Conservation (phyloP, 1,140 invertebrate genomes). For the Ooceraea biroi region DNA sequence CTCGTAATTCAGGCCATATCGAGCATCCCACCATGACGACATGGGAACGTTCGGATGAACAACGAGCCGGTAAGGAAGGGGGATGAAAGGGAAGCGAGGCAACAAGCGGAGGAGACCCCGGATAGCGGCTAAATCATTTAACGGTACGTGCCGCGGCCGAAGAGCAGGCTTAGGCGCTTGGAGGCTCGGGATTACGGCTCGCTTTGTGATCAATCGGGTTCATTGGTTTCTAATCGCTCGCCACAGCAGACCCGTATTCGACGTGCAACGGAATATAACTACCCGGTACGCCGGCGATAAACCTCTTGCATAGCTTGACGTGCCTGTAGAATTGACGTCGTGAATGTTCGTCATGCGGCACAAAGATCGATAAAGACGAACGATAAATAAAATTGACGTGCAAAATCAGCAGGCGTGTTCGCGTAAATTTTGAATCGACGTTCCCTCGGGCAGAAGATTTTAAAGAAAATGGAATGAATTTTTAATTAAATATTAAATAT, state of each 20-base stretch:
- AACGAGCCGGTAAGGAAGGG: slow-evolving; percentile 54
- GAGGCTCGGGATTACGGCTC: slow-evolving; percentile 53
- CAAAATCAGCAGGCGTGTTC: neutral
- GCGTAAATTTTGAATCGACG: neutral
- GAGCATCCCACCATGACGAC: slow-evolving; percentile 58
- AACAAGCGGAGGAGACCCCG: slow-evolving; percentile 38
- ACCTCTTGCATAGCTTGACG: slow-evolving; percentile 2
- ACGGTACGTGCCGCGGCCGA: slow-evolving; percentile 50
- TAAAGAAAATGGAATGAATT: too few species aligned
- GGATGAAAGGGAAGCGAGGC: slow-evolving; percentile 46
- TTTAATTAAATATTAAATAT: neutral
- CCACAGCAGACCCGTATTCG: slow-evolving; percentile 56
- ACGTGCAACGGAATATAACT: slow-evolving; percentile 57
- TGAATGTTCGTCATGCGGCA: neutral
- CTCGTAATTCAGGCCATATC: slow-evolving; percentile 58
- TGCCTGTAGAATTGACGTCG: slow-evolving; percentile 2
- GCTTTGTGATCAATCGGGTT: slow-evolving; percentile 70
- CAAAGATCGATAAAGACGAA: neutral
- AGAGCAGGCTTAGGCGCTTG: slow-evolving; percentile 36
- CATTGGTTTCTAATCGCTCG: slow-evolving; percentile 72
- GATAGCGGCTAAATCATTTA: slow-evolving; percentile 68
- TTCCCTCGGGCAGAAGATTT: neutral
- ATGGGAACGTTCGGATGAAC: slow-evolving; percentile 58
- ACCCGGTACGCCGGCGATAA: slow-evolving; percentile 25
- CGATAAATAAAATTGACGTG: neutral